These are phyloP conservation scores for Coelinius sp. DNA, from an alignment of 2,888 invertebrate species.

Conservation along the genomic window DNA sequence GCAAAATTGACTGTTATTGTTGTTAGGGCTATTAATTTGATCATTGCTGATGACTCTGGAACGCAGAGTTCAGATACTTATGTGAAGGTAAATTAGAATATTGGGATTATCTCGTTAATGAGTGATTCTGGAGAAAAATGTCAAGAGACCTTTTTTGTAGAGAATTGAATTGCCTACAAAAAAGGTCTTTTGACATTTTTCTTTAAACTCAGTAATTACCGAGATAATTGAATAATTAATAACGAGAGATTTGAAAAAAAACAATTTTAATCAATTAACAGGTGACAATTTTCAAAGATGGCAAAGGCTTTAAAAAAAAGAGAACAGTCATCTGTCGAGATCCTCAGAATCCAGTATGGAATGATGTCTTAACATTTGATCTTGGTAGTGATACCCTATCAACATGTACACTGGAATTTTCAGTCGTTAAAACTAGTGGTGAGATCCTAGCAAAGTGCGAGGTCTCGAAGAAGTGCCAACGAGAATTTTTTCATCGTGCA, in stretches of 20 bases:
- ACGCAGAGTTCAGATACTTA: conserved; percentile 70
- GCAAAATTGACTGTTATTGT: conserved; percentile 76
- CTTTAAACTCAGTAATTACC: no score
- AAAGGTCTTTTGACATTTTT: no score
- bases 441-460: conserved; percentile 74
- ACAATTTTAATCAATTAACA: conserved; percentile 35
- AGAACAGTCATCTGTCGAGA: conserved; percentile 72
- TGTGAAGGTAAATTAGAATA: conserved; percentile 68
- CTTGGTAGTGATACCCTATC: conserved; percentile 73
- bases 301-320: conserved; percentile 72
- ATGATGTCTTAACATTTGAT: conserved; percentile 73
- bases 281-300: conserved; percentile 69
- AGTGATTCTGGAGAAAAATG: no score
- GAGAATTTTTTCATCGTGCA: conserved; percentile 74
- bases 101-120: no score
- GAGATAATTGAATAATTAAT: neutral
- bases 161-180: no score
- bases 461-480: conserved; percentile 69
- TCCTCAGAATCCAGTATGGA: conserved; percentile 72
- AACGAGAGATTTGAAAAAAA: neutral
- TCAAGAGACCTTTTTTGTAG: no score
- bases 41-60: conserved; percentile 68
- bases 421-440: conserved; percentile 76
- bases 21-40: conserved; percentile 73
- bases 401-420: conserved; percentile 74